These are phyloP conservation scores for Resseliella maxima DNA, from an alignment of 2,888 invertebrate species.

Conservation along the genomic window DNA sequence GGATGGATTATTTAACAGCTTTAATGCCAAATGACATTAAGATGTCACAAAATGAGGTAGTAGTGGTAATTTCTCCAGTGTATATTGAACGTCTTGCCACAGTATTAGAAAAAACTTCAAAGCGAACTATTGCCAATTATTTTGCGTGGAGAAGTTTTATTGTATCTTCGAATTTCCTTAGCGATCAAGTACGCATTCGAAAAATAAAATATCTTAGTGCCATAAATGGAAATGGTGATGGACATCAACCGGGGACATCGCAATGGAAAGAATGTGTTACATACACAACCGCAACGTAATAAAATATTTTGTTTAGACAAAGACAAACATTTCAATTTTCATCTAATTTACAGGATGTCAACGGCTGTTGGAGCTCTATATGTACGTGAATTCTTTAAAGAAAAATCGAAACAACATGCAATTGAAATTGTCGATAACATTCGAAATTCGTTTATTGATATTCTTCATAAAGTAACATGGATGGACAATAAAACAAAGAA, in stretches of 20 bases:
- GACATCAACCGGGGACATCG: neutral
- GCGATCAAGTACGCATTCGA: constrained; percentile 29
- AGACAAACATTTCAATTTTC: neutral
- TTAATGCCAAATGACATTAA: constrained; percentile 74
- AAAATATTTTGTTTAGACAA: neutral
- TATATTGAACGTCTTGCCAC: constrained; percentile 76
- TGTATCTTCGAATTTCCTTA: constrained; percentile 39
- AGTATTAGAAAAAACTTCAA: constrained; percentile 62
- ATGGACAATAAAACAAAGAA: constrained; percentile 77
- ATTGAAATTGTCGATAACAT: constrained; percentile 76
- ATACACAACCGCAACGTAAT: constrained; percentile 13
- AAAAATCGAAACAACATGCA: constrained; percentile 73
- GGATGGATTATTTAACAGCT: constrained; percentile 62
- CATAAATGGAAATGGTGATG: neutral
- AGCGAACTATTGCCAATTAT: constrained; percentile 76
- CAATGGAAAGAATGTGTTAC: constrained; percentile 56
- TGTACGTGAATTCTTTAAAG: constrained; percentile 75
- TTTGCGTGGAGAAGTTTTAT: constrained; percentile 77
- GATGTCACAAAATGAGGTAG: constrained; percentile 74
- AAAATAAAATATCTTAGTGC: neutral
- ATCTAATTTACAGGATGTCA: neutral
- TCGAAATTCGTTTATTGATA: constrained; percentile 73
- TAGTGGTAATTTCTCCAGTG: constrained; percentile 82
- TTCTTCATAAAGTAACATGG: constrained; percentile 75
- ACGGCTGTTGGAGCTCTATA: constrained; percentile 52